Percentiles rank a stretch among this genome's conserved stretches.
Evolutionary conservation across 2,888 invertebrate genomes (phyloP).

Genomic region (Serripes groenlandicus): DNA sequence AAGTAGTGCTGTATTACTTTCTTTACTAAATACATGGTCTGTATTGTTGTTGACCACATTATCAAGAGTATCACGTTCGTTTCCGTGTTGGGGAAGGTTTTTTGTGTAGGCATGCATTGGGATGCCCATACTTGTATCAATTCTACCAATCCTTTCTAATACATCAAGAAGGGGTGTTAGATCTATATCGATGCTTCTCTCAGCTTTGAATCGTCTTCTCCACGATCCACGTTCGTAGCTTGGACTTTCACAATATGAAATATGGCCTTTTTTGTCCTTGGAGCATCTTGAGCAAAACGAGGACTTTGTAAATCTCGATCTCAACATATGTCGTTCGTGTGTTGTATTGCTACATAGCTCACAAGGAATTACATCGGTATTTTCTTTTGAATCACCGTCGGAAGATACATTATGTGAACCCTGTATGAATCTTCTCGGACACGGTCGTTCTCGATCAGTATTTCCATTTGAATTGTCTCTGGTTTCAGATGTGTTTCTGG

Average conservation of each 20-base stretch:
- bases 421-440: too few species aligned
- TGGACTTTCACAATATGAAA: constrained; percentile 53
- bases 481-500: too few species aligned
- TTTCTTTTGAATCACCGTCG: background rate
- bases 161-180: constrained; percentile 59
- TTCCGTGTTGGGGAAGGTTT: background rate
- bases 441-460: too few species aligned
- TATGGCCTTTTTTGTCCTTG: constrained; percentile 25
- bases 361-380: background rate
- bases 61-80: background rate
- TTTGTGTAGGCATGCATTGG: background rate
- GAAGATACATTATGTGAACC: too few species aligned
- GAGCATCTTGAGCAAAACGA: constrained; percentile 44
- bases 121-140: constrained; percentile 58
- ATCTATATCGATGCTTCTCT: constrained; percentile 55
- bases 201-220: constrained; percentile 46
- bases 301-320: constrained; percentile 38
- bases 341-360: background rate
- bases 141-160: constrained; percentile 48
- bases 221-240: constrained; percentile 52
- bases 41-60: too few species aligned
- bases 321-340: background rate
- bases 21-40: too few species aligned
- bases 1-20: too few species aligned
- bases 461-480: too few species aligned